Percentiles rank a stretch among this genome's conserved stretches.
phyloP scores from a whole-genome alignment of 2,113 vertebrate genomes.

The Euleptes europaea region DNA sequence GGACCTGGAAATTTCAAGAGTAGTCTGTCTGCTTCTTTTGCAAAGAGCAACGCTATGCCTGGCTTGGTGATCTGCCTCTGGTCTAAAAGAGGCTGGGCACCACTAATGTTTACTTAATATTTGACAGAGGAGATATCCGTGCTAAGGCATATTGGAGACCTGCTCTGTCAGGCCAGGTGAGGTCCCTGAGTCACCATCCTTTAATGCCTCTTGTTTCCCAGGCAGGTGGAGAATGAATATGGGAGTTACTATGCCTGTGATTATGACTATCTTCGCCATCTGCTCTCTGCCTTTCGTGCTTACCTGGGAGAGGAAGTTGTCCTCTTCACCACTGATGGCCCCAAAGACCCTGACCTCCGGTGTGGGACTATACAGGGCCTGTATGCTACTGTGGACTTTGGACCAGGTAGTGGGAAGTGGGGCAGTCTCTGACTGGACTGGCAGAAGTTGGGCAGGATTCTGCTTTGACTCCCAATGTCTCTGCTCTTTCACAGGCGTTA shows the following conservation, averaged over 20 bases:
- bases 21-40: not conserved
- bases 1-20: not conserved
- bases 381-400: conserved; percentile 92
- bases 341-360: conserved; percentile 75
- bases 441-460: not conserved
- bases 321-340: conserved; percentile 92
- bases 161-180: not conserved
- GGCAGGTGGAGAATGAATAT: conserved; percentile 94
- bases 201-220: not conserved
- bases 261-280: conserved; percentile 84
- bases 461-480: not conserved
- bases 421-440: not conserved
- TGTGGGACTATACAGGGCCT: conserved; percentile 89
- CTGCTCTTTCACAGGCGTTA: conserved; percentile 74
- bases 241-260: conserved; percentile 93
- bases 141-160: not conserved
- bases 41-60: not conserved
- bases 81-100: not conserved
- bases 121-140: not conserved
- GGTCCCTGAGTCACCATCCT: not conserved
- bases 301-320: conserved; percentile 84
- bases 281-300: conserved; percentile 80
- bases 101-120: not conserved
- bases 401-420: conserved; percentile 79
- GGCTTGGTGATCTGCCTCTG: not conserved